Evolutionary conservation across 1,140 invertebrate species (phyloP).

Genomic region (Microplitis mediator): DNA sequence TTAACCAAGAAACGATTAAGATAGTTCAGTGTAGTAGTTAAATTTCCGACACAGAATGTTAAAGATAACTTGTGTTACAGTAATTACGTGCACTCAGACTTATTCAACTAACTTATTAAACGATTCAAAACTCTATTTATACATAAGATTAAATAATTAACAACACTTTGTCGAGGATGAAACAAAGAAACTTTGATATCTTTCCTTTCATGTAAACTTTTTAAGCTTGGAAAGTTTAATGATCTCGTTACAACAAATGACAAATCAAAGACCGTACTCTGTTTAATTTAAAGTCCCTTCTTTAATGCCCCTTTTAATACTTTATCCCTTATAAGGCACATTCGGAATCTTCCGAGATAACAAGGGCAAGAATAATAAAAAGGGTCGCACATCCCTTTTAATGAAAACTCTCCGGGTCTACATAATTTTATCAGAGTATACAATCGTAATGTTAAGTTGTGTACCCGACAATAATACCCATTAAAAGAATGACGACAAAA

Average conservation of each 20-base stretch:
- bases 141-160: no score
- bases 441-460: neutral
- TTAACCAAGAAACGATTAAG: no score
- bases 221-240: neutral
- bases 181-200: no score
- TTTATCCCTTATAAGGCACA: neutral
- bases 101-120: no score
- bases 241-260: neutral
- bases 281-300: neutral
- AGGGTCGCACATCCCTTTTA: neutral
- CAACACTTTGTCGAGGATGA: no score
- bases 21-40: no score
- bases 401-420: neutral
- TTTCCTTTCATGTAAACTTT: no score
- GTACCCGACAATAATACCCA: neutral
- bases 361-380: slow-evolving; percentile 1
- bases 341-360: neutral
- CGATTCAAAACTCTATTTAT: no score
- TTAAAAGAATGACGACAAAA: neutral
- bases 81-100: no score
- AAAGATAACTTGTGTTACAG: no score
- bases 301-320: slow-evolving; percentile 1
- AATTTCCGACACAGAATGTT: no score
- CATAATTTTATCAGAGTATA: neutral
- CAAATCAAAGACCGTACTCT: neutral